Conservation (phyloP, 2,113 vertebrate genomes). For the Menura novaehollandiae region DNA sequence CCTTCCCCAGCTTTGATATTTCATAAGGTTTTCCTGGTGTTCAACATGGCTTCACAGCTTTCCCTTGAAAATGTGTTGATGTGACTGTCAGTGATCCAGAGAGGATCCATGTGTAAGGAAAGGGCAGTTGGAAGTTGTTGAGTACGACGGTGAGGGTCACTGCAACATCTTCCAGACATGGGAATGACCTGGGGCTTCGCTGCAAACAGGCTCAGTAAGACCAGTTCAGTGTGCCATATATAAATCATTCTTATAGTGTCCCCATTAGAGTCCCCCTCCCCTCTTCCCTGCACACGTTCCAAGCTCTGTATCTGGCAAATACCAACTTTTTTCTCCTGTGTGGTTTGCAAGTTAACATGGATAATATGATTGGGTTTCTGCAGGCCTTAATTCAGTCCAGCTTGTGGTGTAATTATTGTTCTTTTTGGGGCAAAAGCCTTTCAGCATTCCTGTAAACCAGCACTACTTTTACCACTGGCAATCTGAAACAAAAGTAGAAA, state of each 20-base stretch:
- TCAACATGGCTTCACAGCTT: neutral
- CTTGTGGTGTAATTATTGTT: neutral
- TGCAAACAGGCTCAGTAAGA: neutral
- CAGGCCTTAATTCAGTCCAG: neutral
- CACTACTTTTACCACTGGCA: neutral
- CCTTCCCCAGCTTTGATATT: neutral
- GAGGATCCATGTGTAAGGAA: neutral
- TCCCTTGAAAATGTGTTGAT: neutral
- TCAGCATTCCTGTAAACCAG: neutral
- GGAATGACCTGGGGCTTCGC: neutral
- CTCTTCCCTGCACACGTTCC: neutral
- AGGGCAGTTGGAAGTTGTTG: neutral
- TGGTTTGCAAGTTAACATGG: neutral
- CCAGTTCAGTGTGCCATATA: too few species aligned
- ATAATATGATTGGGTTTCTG: neutral
- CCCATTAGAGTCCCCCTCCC: neutral
- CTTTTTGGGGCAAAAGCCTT: neutral
- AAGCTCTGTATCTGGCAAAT: neutral
- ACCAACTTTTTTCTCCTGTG: neutral
- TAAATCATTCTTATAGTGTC: neutral
- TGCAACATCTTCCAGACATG: neutral
- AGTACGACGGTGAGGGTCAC: neutral
- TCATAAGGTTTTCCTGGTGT: neutral
- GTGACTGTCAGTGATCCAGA: neutral
- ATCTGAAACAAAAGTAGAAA: conserved; percentile 24